phyloP scores from a whole-genome alignment of 2,113 vertebrate species.

The Siniperca chuatsi region DNA sequence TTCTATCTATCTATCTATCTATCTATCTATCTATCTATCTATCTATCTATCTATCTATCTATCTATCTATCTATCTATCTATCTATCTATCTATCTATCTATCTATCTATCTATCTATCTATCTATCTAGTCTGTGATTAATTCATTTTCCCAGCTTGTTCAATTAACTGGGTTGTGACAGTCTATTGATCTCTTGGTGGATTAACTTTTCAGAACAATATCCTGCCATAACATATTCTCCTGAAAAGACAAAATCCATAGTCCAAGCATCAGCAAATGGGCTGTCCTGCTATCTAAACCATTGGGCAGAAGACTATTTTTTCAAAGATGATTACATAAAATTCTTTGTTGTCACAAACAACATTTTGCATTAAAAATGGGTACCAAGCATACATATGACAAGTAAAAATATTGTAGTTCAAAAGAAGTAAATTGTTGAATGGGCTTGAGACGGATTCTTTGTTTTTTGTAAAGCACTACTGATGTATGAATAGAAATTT shows the following conservation, averaged over 20 bases:
- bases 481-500: constrained; percentile 50
- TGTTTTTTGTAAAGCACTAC: constrained; percentile 8
- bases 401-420: neutral
- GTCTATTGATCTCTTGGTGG: constrained; percentile 72
- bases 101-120: constrained; percentile 33
- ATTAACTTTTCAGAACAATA: constrained; percentile 72
- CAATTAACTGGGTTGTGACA: constrained; percentile 69
- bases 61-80: constrained; percentile 14
- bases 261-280: constrained; percentile 31
- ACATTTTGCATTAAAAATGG: neutral
- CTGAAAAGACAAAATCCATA: constrained; percentile 58
- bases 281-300: neutral
- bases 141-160: constrained; percentile 72
- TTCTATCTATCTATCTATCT: neutral
- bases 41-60: neutral
- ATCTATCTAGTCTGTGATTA: constrained; percentile 42
- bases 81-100: constrained; percentile 32
- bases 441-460: neutral
- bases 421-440: neutral
- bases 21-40: neutral
- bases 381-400: neutral
- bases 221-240: constrained; percentile 55
- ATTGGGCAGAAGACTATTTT: too few species aligned
- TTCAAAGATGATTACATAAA: neutral
- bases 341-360: neutral